Percentiles rank a stretch among this genome's conserved stretches.
Conservation (phyloP, 2,888 invertebrate genomes). For the Drosophila infuscata region DNA sequence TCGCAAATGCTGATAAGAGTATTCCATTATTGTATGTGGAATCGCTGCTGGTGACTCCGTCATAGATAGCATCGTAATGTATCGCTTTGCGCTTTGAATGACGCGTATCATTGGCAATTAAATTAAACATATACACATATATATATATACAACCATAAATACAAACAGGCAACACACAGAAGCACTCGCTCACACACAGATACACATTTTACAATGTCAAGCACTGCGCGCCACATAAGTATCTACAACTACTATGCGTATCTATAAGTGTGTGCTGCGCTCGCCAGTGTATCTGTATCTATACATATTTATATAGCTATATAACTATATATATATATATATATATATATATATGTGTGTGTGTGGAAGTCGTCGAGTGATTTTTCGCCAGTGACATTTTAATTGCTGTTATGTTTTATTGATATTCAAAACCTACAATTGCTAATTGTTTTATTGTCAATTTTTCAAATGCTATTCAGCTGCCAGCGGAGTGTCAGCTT, state of each 20-base stretch:
- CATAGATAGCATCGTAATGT: constrained; percentile 73
- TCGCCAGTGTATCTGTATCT: constrained; percentile 19
- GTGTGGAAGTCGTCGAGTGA: constrained; percentile 41
- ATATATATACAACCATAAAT: constrained; percentile 43
- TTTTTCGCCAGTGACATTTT: constrained; percentile 79
- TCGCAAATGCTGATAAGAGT: constrained; percentile 12
- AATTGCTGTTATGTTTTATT: constrained; percentile 79
- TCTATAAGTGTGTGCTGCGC: constrained; percentile 17
- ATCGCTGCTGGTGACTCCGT: constrained; percentile 43
- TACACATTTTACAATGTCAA: constrained; percentile 68
- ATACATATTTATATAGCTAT: not conserved
- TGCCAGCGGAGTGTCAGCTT: constrained; percentile 73
- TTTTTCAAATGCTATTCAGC: constrained; percentile 67
- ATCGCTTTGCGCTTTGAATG: constrained; percentile 74
- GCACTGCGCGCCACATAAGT: constrained; percentile 40
- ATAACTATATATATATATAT: not conserved
- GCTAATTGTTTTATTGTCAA: constrained; percentile 79
- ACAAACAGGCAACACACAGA: constrained; percentile 35
- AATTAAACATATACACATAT: constrained; percentile 66
- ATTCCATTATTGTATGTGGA: constrained; percentile 11
- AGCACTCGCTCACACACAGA: constrained; percentile 25
- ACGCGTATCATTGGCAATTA: constrained; percentile 81
- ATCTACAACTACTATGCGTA: constrained; percentile 43
- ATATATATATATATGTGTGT: not conserved
- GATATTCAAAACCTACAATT: constrained; percentile 77